Evolutionary conservation across 2,797 vertebrate genomes (phyloP), one percentile per base, ranked within the genome.

Genomic region (Paramormyrops hopkinsi): DNA sequence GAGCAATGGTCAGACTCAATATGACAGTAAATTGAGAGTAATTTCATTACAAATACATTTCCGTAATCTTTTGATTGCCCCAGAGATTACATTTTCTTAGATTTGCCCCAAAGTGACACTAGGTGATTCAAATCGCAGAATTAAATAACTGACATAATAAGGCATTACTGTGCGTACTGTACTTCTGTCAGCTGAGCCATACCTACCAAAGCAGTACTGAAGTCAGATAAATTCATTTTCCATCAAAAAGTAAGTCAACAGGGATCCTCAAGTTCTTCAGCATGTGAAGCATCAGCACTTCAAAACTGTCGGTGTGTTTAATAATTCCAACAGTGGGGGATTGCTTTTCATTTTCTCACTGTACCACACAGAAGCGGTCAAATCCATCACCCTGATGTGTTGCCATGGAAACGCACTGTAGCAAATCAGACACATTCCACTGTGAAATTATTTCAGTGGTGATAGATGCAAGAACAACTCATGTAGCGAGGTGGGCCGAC

Each of bases 331-430:
- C 65, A 90, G 84, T 90, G 33, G 87, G 89, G 84, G 88, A 53
- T 44, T 89, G 90, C 86, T 82, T 87, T 89, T 87, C 54, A 37
- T 29, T 59, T 84, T 90, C 89, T 76, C 46, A 86, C 88, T 69
- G 56, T 89, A 88, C 91, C 73, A 62, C 88, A 89, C 65, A 59
- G 88, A 90, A 89, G 51, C 82, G 53, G 54, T 90, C 87, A 89
- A 93, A 91, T 92, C 89, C 87, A 87, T 12, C 48, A 88, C 44
- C 90, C 89, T 88, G 89, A 89, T 89, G 86, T 59, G 92, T 92
- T 91, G 82, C 90, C 90, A 92, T 92, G 89, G 90, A 88, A 92
- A 91, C 90, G 41, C 14, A 92, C 88, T 90, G 88, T 92, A 91
- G 85, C 82, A 90, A 90, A 92, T 90, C 88, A 89, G 90, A 87